phyloP scores from a whole-genome alignment of 2,888 invertebrate genomes.

The Lasioglossum villosulum region DNA sequence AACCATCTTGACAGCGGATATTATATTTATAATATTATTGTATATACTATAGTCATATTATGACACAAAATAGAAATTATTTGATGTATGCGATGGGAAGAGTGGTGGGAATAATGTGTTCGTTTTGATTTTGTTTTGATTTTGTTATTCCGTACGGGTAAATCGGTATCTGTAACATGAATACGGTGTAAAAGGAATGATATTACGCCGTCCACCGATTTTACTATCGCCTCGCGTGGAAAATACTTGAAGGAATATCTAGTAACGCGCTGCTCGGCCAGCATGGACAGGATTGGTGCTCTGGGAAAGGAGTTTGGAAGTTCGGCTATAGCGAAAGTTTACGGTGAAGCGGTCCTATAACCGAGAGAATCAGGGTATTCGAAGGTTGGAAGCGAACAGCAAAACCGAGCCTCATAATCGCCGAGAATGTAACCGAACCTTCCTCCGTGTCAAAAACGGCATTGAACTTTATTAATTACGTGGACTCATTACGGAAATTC shows the following conservation, averaged over 20 bases:
- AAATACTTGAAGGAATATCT: constrained; percentile 28
- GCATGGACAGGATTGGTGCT: constrained; percentile 44
- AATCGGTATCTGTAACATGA: background rate
- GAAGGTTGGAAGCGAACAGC: constrained; percentile 25
- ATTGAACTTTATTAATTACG: constrained; percentile 37
- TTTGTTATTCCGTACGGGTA: background rate
- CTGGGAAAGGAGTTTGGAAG: constrained; percentile 50
- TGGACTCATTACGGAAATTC: background rate
- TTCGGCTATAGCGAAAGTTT: constrained; percentile 52
- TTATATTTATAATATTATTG: no score
- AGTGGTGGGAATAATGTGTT: background rate
- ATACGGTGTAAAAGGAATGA: background rate
- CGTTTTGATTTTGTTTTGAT: background rate
- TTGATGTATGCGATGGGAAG: no score
- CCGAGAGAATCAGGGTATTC: constrained; percentile 44
- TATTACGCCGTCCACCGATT: constrained; percentile 1
- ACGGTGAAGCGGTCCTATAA: constrained; percentile 54
- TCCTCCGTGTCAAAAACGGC: background rate
- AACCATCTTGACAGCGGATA: no score
- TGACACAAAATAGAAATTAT: no score
- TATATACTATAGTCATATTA: no score
- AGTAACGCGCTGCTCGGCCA: constrained; percentile 28
- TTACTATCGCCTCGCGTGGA: constrained; percentile 24
- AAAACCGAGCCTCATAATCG: constrained; percentile 30
- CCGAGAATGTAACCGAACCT: constrained; percentile 31